Conservation (phyloP, 1,140 invertebrate genomes). For the Papilio polytes region DNA sequence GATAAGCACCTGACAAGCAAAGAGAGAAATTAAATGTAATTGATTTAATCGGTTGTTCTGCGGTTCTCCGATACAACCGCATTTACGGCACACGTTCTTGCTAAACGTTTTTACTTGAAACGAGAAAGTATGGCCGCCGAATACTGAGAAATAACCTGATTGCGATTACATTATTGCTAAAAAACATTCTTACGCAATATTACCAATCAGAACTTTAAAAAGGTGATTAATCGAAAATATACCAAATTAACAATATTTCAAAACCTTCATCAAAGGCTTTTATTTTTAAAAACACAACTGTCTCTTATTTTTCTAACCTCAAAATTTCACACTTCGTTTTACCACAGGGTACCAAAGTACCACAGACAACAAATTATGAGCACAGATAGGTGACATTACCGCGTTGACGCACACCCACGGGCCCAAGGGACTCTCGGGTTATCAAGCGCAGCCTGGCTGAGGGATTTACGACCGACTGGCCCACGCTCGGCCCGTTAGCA, state of each 20-base stretch:
- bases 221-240: neutral
- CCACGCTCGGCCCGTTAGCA: constrained; percentile 2
- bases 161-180: constrained; percentile 4
- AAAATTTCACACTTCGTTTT: neutral
- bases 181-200: constrained; percentile 27
- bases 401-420: constrained; percentile 16
- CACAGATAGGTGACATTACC: constrained; percentile 20
- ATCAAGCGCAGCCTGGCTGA: neutral
- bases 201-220: constrained; percentile 14
- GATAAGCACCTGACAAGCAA: constrained; percentile 38
- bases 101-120: constrained; percentile 25
- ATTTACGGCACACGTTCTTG: constrained; percentile 35
- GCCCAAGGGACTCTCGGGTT: constrained; percentile 1
- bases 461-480: neutral
- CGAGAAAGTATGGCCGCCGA: constrained; percentile 2
- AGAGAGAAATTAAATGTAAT: constrained; percentile 39
- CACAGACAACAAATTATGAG: constrained; percentile 20
- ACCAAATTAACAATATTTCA: neutral
- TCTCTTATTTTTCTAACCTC: too few relatives aligned
- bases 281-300: too few relatives aligned
- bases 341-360: neutral
- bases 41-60: constrained; percentile 39
- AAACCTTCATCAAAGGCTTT: neutral
- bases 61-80: neutral
- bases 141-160: constrained; percentile 15